Evolutionary conservation across 92 coral and sea anemone species (phyloP).

Genomic region (Virgularia gustaviana): DNA sequence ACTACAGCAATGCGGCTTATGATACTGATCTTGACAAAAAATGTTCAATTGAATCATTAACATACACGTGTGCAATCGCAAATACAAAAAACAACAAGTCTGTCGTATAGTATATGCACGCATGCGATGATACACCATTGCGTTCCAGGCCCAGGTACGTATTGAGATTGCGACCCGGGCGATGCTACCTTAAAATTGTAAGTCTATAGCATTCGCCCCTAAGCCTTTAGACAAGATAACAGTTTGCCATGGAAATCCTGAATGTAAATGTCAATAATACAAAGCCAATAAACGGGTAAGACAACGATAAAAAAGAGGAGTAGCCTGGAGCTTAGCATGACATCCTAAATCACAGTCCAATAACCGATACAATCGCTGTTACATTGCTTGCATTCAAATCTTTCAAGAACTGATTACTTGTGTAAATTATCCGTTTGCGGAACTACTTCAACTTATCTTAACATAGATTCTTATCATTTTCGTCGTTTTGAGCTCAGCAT

Average conservation of each 20-base stretch:
- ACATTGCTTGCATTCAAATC: conserved; percentile 7
- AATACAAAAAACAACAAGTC: background rate
- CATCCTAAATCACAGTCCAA: conserved; percentile 15
- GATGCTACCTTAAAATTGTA: background rate
- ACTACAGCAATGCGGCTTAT: too few species aligned
- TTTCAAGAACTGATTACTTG: conserved; percentile 28
- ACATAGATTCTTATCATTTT: too few species aligned
- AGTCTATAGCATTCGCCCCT: background rate
- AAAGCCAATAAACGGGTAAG: conserved; percentile 7
- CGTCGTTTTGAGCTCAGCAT: too few species aligned
- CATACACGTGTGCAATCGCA: background rate
- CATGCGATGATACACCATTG: background rate
- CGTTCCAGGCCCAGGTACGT: too few species aligned
- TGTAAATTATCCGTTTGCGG: conserved; percentile 29
- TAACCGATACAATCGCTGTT: conserved; percentile 21
- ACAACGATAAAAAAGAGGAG: conserved; percentile 20
- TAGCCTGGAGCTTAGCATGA: conserved; percentile 16
- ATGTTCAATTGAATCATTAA: background rate
- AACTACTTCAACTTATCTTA: conserved; percentile 11
- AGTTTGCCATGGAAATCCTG: too few species aligned
- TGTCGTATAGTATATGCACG: background rate
- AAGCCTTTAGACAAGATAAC: too few species aligned
- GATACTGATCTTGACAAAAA: background rate
- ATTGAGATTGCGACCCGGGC: background rate
- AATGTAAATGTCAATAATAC: too few species aligned